Base-by-base conservation (phyloP, 2,888 invertebrate species). In the Xestia rhomboidea region DNA sequence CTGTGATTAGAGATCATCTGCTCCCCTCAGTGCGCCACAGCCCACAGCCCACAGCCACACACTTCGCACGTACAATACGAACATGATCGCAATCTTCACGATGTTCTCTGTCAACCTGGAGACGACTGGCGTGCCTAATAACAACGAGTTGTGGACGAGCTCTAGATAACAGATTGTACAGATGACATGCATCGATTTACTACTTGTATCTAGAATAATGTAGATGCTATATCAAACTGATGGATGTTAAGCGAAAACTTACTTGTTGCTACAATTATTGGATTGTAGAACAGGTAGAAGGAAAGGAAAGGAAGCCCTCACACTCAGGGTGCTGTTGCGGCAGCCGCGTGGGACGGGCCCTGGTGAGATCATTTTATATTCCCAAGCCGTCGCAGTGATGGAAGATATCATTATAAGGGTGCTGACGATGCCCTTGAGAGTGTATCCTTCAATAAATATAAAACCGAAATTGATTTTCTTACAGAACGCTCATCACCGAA, bases 71-170 rank as follows among this genome's bases (percentile, higher is more conserved):
- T 38, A 44, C 77, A 15, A 24, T 21, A n/a, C 24, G 34, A 38
- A 60, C 68, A 68, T 24, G 68, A 30, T 38, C 51, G 27, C 79
- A 66, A 79, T 69, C 57, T 64, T 5, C 68, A 41, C 41, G 41
- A 30, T 34, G 44, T 63, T 41, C 18, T 68, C 51, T 60, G 64
- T 60, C 60, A 44, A 64, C 57, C 34, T 51, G 63, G 34, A 54
- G 78, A 68, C n/a, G 7, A 44, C 41, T 44, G 13, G 21, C 62
- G 21, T 8, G 11, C 15, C 66, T 21, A 63, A 63, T 34, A 76
- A 30, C 34, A 13, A n/a, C n/a, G 38, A 18, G 0, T 18, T 44
- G n/a, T 15, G 24, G 44, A 54, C 44, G 18, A 15, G 11, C 44
- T 34, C n/a, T 24, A 27, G 24, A n/a, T 15, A 27, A 15, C 21